Evolutionary conservation across 2,888 invertebrate species (phyloP).

Genomic region (Pomacea canaliculata): DNA sequence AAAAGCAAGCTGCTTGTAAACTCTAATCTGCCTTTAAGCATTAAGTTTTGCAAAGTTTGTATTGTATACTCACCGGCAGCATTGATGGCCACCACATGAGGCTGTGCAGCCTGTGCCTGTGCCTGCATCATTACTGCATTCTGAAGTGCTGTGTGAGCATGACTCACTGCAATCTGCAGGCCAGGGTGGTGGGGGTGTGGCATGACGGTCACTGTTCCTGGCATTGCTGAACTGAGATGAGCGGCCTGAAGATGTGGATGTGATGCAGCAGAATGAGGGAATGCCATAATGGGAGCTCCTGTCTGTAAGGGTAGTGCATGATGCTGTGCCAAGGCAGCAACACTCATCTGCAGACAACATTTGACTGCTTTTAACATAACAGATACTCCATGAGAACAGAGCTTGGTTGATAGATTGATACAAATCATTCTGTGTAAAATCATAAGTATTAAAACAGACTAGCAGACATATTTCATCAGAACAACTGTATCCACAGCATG

Average conservation of each 20-base stretch:
- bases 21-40: too few species aligned
- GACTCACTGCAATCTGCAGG: constrained; percentile 23
- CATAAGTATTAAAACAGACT: too few species aligned
- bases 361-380: too few species aligned
- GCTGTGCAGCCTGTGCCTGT: constrained; percentile 35
- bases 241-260: constrained; percentile 34
- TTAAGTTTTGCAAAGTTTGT: too few species aligned
- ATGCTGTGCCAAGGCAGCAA: constrained; percentile 33
- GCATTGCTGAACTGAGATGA: constrained; percentile 12
- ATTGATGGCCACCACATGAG: constrained; percentile 27
- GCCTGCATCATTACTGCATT: constrained; percentile 21
- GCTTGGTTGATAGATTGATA: too few species aligned
- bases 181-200: constrained; percentile 24
- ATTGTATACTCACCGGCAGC: constrained; percentile 18
- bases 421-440: too few species aligned
- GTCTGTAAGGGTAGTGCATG: constrained; percentile 50
- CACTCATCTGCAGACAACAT: constrained; percentile 31
- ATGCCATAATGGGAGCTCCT: constrained; percentile 56
- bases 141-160: constrained; percentile 28
- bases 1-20: too few species aligned
- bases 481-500: too few species aligned
- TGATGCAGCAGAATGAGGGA: constrained; percentile 43
- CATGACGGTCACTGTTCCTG: constrained; percentile 2
- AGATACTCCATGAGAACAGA: too few species aligned
- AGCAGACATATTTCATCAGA: too few species aligned